These are phyloP conservation scores for Rhinoraja longicauda DNA, from an alignment of 2,797 vertebrate species.

Conservation along the genomic window DNA sequence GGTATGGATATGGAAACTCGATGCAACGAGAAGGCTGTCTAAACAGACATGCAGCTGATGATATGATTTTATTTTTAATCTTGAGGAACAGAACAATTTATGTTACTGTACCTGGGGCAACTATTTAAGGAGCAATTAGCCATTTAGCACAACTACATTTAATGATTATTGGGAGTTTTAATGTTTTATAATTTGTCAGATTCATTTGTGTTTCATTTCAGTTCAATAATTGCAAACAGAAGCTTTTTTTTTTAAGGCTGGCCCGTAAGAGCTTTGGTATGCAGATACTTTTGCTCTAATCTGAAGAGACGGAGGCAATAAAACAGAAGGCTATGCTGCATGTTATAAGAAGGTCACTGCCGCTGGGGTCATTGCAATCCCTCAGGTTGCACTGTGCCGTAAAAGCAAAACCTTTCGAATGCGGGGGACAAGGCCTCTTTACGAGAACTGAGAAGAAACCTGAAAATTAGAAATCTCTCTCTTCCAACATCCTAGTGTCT, in stretches of 20 bases:
- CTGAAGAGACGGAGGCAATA: not conserved
- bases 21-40: not conserved
- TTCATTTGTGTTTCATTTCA: constrained; percentile 9
- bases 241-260: not conserved
- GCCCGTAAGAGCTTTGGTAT: not conserved
- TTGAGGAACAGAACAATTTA: not conserved
- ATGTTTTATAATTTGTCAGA: not conserved
- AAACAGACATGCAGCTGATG: not conserved
- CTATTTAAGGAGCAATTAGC: not conserved
- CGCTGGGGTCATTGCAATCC: not conserved
- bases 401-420: not conserved
- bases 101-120: not conserved
- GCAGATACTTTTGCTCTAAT: not conserved
- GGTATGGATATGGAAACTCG: not conserved
- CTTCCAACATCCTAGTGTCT: too few species aligned
- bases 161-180: not conserved
- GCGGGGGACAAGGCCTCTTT: not conserved
- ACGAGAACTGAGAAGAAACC: not conserved
- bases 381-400: not conserved
- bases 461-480: not conserved
- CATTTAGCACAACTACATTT: not conserved
- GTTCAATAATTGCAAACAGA: not conserved
- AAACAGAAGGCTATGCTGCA: not conserved
- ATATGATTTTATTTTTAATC: not conserved
- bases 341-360: not conserved